Evolutionary conservation across 2,888 invertebrate species (phyloP).

Genomic region (Balanococcus diminutus): DNA sequence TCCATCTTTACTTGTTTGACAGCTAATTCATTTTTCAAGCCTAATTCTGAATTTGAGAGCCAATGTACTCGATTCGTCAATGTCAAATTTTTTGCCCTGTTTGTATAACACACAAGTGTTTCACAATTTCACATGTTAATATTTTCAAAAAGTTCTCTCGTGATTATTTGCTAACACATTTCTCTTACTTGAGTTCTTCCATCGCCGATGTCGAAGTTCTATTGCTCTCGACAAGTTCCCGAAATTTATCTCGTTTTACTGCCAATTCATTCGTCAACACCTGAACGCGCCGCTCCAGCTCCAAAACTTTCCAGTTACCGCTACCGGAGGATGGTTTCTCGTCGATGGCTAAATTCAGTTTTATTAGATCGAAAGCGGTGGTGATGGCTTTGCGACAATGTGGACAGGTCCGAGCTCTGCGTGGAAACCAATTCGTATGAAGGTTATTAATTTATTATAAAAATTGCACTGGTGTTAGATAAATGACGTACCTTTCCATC

Average conservation of each 20-base stretch:
- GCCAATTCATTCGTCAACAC: background rate
- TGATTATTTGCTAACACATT: background rate
- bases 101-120: background rate
- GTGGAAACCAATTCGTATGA: background rate
- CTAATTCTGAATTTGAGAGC: background rate
- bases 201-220: background rate
- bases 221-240: background rate
- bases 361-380: background rate
- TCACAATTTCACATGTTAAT: too few relatives aligned
- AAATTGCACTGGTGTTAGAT: too few relatives aligned
- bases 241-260: background rate
- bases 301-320: background rate
- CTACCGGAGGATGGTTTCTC: background rate
- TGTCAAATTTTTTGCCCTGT: background rate
- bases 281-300: background rate
- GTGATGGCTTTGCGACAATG: background rate
- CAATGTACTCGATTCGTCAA: background rate
- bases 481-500: background rate
- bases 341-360: background rate
- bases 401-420: background rate
- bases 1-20: too few relatives aligned
- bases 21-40: too few relatives aligned
- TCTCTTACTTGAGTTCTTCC: background rate
- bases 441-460: too few relatives aligned
- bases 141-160: background rate